These are phyloP conservation scores for Danio aesculapii DNA, from an alignment of 2,797 vertebrate species.

Conservation along the genomic window DNA sequence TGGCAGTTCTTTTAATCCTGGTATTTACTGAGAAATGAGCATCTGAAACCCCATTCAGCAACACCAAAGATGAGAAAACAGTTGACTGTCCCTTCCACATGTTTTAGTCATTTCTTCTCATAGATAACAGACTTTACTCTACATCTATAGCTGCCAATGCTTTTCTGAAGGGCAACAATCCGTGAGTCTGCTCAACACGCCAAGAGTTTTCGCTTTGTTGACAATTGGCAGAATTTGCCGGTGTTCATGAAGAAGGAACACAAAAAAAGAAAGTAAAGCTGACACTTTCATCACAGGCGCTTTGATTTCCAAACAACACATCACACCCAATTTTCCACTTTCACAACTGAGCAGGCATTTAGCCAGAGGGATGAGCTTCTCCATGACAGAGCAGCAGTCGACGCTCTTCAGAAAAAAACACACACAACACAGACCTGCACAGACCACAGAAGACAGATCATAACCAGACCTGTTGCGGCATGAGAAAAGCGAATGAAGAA, in stretches of 20 bases:
- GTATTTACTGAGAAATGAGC: slow-evolving; percentile 13
- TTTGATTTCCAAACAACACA: slow-evolving; percentile 65
- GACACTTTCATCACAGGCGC: slow-evolving; percentile 47
- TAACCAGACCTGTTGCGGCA: slow-evolving; percentile 28
- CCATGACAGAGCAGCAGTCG: slow-evolving; percentile 36
- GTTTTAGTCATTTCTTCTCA: slow-evolving; percentile 9
- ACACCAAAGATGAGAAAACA: slow-evolving; percentile 5
- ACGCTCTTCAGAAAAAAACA: slow-evolving; percentile 16
- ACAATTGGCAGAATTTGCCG: slow-evolving; percentile 54
- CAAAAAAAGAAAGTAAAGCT: slow-evolving; percentile 45
- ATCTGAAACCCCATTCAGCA: slow-evolving; percentile 17
- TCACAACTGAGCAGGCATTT: slow-evolving; percentile 61
- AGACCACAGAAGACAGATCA: slow-evolving; percentile 14
- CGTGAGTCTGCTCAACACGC: slow-evolving; percentile 49
- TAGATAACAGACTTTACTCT: slow-evolving; percentile 31
- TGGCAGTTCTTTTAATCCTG: slow-evolving; percentile 2
- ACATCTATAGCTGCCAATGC: slow-evolving; percentile 30
- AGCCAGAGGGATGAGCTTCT: slow-evolving; percentile 53
- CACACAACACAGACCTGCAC: slow-evolving; percentile 18
- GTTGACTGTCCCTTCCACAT: not conserved
- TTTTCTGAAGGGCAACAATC: slow-evolving; percentile 48
- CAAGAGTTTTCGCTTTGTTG: slow-evolving; percentile 44
- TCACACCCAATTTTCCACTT: slow-evolving; percentile 65
- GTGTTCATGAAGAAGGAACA: slow-evolving; percentile 30
- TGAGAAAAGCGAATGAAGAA: slow-evolving; percentile 25